Evolutionary conservation across 2,888 invertebrate species (phyloP), one percentile per base, ranked within the genome.

Genomic region (Biston stratarius): DNA sequence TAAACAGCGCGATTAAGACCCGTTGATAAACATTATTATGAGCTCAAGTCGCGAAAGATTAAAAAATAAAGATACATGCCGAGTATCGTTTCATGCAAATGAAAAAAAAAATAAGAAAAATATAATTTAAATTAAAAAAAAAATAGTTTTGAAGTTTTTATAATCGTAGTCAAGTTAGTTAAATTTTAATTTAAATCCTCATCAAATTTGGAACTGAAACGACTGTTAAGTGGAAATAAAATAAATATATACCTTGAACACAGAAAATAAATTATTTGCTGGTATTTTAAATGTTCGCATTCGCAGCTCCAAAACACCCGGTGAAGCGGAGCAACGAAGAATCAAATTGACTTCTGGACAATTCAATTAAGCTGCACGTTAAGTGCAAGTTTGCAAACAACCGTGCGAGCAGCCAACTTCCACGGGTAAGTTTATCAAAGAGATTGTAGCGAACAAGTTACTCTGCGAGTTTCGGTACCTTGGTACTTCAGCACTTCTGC

Each of bases 321-420:
- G 42, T 61, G 56, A 47, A 78, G 75, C 78, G 74, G 72, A 73
- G 76, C 81, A 80, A 78, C 79, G 85, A 86, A 87, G 87, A 87
- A 88, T 87, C 85, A 83, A 89, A 90, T 89, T 85, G 89, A 90
- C 90, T 91, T 87, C 87, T 83, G 85, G 89, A 88, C 88, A 87
- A 92, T 92, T 91, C 90, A 93, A 92, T 92, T 92, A 92, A 86
- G 87, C 76, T 84, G 83, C 83, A 88, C 85, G 89, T 86, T 90
- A 89, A 91, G 90, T 90, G 89, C 86, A 90, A 91, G 90, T 91
- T 91, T 85, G 85, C 89, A 87, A 90, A 90, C 90, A 87, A 83
- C 83, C 88, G 85, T 83, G 83, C 85, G 80, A 85, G 84, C 76
- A 85, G 79, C 83, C 85, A 89, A 92, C 87, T 91, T 90, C 74